Percentiles rank a stretch among this genome's conserved stretches.
These are phyloP conservation scores for Liodrosophila aerea DNA, from an alignment of 2,888 invertebrate species.

Conservation along the genomic window DNA sequence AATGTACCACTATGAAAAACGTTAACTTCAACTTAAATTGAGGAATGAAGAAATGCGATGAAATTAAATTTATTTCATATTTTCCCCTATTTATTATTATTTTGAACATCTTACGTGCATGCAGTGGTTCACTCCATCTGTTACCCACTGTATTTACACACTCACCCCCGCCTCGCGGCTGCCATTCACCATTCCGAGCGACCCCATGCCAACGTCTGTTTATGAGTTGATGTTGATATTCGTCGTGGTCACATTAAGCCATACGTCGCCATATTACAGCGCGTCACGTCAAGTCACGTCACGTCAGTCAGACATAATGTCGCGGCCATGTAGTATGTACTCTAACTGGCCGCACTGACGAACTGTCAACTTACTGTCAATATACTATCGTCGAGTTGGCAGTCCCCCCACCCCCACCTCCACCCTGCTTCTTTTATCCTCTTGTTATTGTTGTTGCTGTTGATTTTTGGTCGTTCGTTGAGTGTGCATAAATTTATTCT, in stretches of 20 bases:
- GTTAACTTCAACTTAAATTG: too few relatives aligned
- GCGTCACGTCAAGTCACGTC: conserved; percentile 45
- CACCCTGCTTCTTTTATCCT: too few relatives aligned
- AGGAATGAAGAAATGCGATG: too few relatives aligned
- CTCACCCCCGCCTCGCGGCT: background rate
- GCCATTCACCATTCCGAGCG: too few relatives aligned
- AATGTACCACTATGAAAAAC: too few relatives aligned
- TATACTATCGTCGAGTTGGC: conserved; percentile 47
- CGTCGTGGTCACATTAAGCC: conserved; percentile 73
- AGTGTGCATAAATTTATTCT: conserved; percentile 74
- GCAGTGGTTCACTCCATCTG: too few relatives aligned
- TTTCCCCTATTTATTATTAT: too few relatives aligned
- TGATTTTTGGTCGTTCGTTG: conserved; percentile 54
- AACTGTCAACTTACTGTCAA: conserved; percentile 74
- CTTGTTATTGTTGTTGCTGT: conserved; percentile 10
- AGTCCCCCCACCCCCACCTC: background rate
- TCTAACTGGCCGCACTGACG: conserved; percentile 59
- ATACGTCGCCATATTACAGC: conserved; percentile 70
- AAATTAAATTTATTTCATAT: too few relatives aligned
- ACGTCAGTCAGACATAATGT: conserved; percentile 54
- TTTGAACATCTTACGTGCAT: too few relatives aligned
- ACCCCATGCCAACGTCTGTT: conserved; percentile 34
- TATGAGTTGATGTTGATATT: conserved; percentile 73
- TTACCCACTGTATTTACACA: conserved; percentile 9
- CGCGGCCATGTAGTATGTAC: conserved; percentile 46